Conservation (phyloP, 1,140 invertebrate species). For the Drosophila tropicalis region DNA sequence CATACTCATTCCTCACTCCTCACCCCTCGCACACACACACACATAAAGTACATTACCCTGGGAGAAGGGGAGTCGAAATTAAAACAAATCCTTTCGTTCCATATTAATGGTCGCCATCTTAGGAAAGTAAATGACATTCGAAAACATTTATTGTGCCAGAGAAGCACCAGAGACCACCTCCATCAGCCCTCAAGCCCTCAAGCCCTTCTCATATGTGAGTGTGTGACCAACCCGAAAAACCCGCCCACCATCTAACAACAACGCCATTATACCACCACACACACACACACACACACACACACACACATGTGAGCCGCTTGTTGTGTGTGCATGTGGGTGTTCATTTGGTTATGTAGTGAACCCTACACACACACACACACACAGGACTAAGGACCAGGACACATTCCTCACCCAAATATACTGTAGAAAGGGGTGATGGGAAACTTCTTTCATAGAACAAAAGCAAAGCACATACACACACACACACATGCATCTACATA, state of each 20-base stretch:
- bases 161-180: background rate
- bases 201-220: constrained; percentile 15
- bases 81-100: constrained; percentile 81
- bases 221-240: constrained; percentile 27
- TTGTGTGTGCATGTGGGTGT: constrained; percentile 47
- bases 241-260: constrained; percentile 22
- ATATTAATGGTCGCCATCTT: constrained; percentile 82
- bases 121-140: constrained; percentile 79
- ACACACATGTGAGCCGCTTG: background rate
- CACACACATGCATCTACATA: too few relatives aligned
- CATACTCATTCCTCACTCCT: background rate
- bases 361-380: constrained; percentile 40
- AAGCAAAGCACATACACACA: constrained; percentile 25
- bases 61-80: constrained; percentile 64
- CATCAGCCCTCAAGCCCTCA: constrained; percentile 17
- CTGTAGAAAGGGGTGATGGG: constrained; percentile 51
- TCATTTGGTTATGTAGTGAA: constrained; percentile 75
- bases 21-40: background rate
- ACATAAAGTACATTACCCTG: constrained; percentile 17
- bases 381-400: constrained; percentile 43
- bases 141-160: constrained; percentile 77
- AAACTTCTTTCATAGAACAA: constrained; percentile 54
- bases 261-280: constrained; percentile 42
- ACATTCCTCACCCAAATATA: constrained; percentile 65
- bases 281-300: background rate